Evolutionary conservation across 2,888 invertebrate species (phyloP).

Genomic region (Drosophila neotestacea): DNA sequence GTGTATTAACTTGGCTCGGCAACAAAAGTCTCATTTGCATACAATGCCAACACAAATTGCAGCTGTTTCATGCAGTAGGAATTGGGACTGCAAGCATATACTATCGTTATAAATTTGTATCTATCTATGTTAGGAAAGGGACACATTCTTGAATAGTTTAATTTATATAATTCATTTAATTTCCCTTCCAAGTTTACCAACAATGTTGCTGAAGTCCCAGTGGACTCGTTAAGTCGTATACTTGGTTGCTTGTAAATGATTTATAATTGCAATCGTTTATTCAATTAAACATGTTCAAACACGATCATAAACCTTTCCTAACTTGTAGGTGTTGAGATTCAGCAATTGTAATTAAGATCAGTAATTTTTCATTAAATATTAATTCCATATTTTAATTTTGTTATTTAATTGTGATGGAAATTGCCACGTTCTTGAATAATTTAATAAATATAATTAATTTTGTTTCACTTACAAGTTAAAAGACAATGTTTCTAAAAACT

Average conservation of each 20-base stretch:
- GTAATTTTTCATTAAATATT: too few species aligned
- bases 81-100: slow-evolving; percentile 44
- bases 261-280: neutral
- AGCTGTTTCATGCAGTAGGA: slow-evolving; percentile 42
- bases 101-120: neutral
- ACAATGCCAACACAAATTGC: slow-evolving; percentile 59
- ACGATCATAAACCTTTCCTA: too few species aligned
- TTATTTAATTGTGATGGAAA: slow-evolving; percentile 25
- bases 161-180: neutral
- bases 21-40: slow-evolving; percentile 59
- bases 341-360: too few species aligned
- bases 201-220: slow-evolving; percentile 12
- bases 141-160: slow-evolving; percentile 8
- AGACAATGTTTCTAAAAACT: slow-evolving; percentile 12
- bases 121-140: slow-evolving; percentile 34
- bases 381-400: too few species aligned
- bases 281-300: too few species aligned
- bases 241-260: neutral
- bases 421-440: slow-evolving; percentile 29
- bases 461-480: neutral
- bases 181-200: slow-evolving; percentile 1
- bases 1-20: slow-evolving; percentile 41
- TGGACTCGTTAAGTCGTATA: slow-evolving; percentile 6
- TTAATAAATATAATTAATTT: neutral
- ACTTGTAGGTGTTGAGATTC: too few species aligned